These are phyloP conservation scores for Cryptoprocta ferox DNA, from an alignment of 2,797 vertebrate species.

Conservation along the genomic window DNA sequence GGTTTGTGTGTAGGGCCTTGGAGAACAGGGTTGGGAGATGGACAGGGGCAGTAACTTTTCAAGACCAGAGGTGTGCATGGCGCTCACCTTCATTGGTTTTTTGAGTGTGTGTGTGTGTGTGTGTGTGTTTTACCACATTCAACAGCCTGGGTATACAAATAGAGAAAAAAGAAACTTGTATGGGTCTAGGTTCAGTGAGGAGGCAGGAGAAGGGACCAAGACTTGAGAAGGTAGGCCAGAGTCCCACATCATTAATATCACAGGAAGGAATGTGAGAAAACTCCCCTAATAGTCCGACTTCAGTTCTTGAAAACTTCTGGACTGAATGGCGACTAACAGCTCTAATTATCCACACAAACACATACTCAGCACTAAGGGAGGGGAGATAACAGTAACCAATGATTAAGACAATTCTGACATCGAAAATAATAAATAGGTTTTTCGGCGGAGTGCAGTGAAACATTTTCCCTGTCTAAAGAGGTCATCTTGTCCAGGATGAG, in stretches of 20 bases:
- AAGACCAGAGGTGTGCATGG: neutral
- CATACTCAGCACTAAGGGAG: neutral
- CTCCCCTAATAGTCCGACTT: neutral
- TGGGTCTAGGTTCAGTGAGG: neutral
- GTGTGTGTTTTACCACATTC: neutral
- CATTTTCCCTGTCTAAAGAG: neutral
- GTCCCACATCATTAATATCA: neutral
- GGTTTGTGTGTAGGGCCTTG: neutral
- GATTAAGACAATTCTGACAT: neutral
- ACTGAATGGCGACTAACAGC: neutral
- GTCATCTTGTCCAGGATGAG: neutral
- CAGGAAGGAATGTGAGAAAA: conserved; percentile 24
- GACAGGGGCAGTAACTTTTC: neutral
- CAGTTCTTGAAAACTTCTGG: neutral
- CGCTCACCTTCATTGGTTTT: neutral
- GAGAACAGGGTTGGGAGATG: neutral
- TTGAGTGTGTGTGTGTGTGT: neutral
- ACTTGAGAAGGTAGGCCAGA: neutral
- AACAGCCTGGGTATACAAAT: neutral
- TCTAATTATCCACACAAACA: neutral
- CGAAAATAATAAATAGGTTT: neutral
- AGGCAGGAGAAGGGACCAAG: neutral
- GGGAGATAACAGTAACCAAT: neutral
- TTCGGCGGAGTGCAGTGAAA: neutral
- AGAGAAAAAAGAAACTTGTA: neutral